Evolutionary conservation across 2,113 vertebrate species (phyloP).

Genomic region (Rhynchomys soricoides): DNA sequence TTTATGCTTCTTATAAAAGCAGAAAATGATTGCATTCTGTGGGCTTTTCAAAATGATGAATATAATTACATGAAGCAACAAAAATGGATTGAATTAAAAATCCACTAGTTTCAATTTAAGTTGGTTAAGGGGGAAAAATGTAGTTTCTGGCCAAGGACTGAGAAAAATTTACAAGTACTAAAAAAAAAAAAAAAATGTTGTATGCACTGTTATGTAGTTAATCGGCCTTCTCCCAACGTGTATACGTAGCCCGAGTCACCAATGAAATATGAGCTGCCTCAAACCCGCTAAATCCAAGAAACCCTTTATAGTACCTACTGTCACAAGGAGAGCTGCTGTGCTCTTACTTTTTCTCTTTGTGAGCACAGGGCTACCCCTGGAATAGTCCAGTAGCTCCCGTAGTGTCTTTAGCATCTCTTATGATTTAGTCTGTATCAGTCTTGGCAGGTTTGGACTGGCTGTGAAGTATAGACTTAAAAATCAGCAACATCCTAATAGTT

Average conservation of each 20-base stretch:
- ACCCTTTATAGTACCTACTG: constrained; percentile 74
- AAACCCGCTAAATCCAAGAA: constrained; percentile 77
- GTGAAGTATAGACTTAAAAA: constrained; percentile 26
- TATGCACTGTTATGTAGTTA: constrained; percentile 75
- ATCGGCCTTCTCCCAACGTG: constrained; percentile 70
- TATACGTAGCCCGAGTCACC: constrained; percentile 73
- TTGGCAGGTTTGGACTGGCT: constrained; percentile 11
- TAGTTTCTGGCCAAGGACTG: constrained; percentile 85
- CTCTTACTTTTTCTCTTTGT: neutral
- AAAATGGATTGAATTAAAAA: constrained; percentile 92
- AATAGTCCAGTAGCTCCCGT: constrained; percentile 51
- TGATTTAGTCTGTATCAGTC: neutral
- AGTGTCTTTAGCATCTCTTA: constrained; percentile 35
- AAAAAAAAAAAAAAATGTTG: constrained; percentile 73
- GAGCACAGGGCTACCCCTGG: constrained; percentile 37
- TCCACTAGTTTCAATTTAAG: constrained; percentile 90
- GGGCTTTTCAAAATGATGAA: constrained; percentile 90
- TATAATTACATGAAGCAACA: constrained; percentile 90
- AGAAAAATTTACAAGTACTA: constrained; percentile 88
- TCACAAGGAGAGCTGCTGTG: constrained; percentile 65
- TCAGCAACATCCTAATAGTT: neutral
- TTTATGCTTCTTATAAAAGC: constrained; percentile 91
- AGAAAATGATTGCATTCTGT: constrained; percentile 90
- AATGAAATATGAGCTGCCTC: constrained; percentile 79
- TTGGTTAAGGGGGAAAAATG: constrained; percentile 88